Evolutionary conservation across 2,888 invertebrate genomes (phyloP), one percentile per base, ranked within the genome.

Genomic region (Aleiodes testaceus): DNA sequence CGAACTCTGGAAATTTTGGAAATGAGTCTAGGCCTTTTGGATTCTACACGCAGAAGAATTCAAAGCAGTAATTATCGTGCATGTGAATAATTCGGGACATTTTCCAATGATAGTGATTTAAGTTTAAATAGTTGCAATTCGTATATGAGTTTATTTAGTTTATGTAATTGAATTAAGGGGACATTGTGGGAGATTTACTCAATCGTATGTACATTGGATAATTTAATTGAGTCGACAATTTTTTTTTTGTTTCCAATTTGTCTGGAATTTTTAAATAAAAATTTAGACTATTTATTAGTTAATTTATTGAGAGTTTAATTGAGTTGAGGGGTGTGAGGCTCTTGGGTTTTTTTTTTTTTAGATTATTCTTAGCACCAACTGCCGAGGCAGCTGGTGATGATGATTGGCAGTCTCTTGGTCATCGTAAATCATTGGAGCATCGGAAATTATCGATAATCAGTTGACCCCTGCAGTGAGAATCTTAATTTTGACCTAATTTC

Each of bases 31-130:
- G 84, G 50, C 86, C 87, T 4, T 87, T 87, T 49, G 87, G 87
- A 12, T 87, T 87, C 69, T 87, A 87, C 70, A 87, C 87, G 22
- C 87, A 86, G 11, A 74, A 75, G 36, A 70, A 70, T 65, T 44
- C 69, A 36, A 70, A 74, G 66, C 59, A 71, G 52, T 71, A 74
- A 20, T 74, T 72, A 44, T 14, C 9, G 4, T 36, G 42, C 14
- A 61, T 52, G 61, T 11, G 30, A 26, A 26, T 49, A 30, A 47
- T 26, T 65, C n/a, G n/a, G 1, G 12, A 59, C 9, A 36, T 14
- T 14, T 14, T 30, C 6, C 16, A 11, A 2, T 16, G n/a, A 55
- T 55, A 30, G 55, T n/a, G n/a, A 30, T 55, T n/a, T 53, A 6
- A 7, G n/a, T 36, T 59, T 9, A 36, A 36, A 36, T 6, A 36